These are phyloP conservation scores for Petrocephalus zakoni DNA, from an alignment of 2,113 vertebrate species.

Conservation along the genomic window DNA sequence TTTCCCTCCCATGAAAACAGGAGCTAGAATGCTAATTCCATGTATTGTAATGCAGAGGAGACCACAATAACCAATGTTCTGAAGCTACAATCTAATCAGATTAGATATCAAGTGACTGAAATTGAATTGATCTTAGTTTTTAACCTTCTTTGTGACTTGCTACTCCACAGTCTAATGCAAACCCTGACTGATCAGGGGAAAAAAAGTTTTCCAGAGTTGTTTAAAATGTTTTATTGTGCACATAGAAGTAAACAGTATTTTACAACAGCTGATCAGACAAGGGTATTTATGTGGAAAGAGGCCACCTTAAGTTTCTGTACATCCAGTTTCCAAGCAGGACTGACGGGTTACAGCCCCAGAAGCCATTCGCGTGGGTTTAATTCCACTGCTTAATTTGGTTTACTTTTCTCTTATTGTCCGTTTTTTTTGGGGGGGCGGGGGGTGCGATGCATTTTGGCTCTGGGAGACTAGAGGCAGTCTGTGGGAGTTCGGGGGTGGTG, in stretches of 20 bases:
- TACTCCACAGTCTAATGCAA: background rate
- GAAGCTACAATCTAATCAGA: background rate
- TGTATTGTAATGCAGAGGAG: background rate
- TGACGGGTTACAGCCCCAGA: background rate
- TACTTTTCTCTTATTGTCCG: background rate
- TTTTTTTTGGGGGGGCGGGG: background rate
- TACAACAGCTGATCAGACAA: background rate
- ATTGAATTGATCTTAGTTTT: background rate
- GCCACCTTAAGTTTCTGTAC: background rate
- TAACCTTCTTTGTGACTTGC: background rate
- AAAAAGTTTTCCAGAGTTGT: background rate
- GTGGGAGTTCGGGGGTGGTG: background rate
- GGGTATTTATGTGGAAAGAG: background rate
- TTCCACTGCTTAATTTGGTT: background rate
- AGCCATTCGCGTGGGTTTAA: background rate
- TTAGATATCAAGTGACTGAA: background rate
- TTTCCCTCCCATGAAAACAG: conserved; percentile 43
- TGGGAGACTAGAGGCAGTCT: background rate
- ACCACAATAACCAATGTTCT: background rate
- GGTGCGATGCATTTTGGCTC: background rate
- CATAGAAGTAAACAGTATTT: background rate
- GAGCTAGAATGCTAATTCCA: background rate
- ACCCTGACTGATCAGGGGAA: background rate
- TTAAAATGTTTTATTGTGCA: background rate
- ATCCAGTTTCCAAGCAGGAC: background rate